Base-by-base conservation (phyloP, 2,797 vertebrate genomes). In the Hippoglossus hippoglossus region DNA sequence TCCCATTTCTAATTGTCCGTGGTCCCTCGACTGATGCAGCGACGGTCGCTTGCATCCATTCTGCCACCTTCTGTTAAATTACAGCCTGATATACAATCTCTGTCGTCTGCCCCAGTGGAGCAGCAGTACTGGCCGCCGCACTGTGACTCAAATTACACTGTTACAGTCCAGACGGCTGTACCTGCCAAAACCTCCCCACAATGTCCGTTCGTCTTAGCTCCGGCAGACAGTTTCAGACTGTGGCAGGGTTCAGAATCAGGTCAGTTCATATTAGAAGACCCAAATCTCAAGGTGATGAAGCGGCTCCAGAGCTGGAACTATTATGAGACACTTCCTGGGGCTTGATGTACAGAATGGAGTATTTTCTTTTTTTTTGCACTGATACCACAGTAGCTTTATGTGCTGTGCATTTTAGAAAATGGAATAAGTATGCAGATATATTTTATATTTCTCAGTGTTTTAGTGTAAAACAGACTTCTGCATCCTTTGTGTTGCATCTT, bases 201-300 rank as follows among this genome's bases (percentile, higher is more conserved):
- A 63, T 69, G 71, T 55, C 66, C 9, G 53, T 73, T 87, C 76
- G 71, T 88, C 78, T 83, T 52, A 26, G 39, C 80, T 59, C 54
- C 54, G n/a, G 52, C 70, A 81, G 81, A 82, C 84, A 67, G 75
- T 31, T 77, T 80, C 68, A 77, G 79, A 59, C 67, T 55, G 72
- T 75, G 81, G 75, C 81, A 82, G 83, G 75, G 85, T 86, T 91
- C 85, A 89, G 22, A 84, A 84, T 74, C 77, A 71, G 81, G 87
- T 87, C 81, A 81, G 73, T 80, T 78, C 66, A 72, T 86, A 73
- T 76, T 67, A 83, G 77, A 80, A 71, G 60, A 63, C 56, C 53
- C 69, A 71, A 87, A 80, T 86, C 77, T 81, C 81, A 51, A 72
- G 75, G 80, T 76, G 77, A 61, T 66, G 58, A 75, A 70, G 74